phyloP scores from a whole-genome alignment of 2,113 vertebrate species.

The Raja brachyura region DNA sequence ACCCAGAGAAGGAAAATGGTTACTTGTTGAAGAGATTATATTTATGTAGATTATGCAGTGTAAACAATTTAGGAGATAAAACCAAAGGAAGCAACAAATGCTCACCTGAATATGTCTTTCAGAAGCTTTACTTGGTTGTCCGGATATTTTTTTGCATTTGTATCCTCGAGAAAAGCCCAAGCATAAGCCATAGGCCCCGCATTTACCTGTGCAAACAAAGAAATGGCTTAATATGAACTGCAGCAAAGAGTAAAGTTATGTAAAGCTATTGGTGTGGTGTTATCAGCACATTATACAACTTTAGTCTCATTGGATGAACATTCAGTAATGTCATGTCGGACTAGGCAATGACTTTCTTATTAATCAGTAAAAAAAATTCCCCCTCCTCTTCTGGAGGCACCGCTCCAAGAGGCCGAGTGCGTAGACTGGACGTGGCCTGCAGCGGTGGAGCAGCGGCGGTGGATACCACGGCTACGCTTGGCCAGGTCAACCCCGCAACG shows the following conservation, averaged over 20 bases:
- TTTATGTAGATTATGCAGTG: neutral
- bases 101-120: slow-evolving; percentile 95
- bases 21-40: neutral
- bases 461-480: too few relatives aligned
- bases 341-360: too few relatives aligned
- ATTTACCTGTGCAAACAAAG: slow-evolving; percentile 68
- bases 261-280: neutral
- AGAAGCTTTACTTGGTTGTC: slow-evolving; percentile 96
- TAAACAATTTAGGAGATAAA: neutral
- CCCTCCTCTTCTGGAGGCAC: too few relatives aligned
- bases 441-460: too few relatives aligned
- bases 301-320: neutral
- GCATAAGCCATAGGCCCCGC: slow-evolving; percentile 97
- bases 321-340: too few relatives aligned
- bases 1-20: neutral
- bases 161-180: slow-evolving; percentile 89
- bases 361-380: too few relatives aligned
- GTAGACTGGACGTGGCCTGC: too few relatives aligned
- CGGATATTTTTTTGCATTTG: slow-evolving; percentile 93
- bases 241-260: neutral
- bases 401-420: too few relatives aligned
- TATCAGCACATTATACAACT: neutral
- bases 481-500: too few relatives aligned
- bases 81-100: neutral
- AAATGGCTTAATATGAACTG: neutral